Evolutionary conservation across 2,888 invertebrate genomes (phyloP), one percentile per base, ranked within the genome.

Genomic region (Luperina testacea): DNA sequence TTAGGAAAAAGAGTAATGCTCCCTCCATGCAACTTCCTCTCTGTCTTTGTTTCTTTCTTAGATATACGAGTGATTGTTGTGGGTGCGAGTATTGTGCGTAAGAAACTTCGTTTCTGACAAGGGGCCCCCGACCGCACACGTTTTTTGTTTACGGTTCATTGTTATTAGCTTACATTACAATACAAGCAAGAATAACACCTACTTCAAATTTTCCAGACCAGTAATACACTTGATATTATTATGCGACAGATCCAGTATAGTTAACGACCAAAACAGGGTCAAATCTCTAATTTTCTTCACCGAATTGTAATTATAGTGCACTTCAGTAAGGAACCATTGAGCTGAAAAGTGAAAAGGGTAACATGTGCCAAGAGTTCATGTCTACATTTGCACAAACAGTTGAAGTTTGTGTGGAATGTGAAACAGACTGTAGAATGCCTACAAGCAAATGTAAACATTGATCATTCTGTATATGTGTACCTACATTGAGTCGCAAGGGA

Each of bases 241-340:
- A 87, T 97, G 97, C 0, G 97, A 97, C 77, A 98, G 91, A 93
- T 98, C 97, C 77, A 98, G 94, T 73, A 97, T 92, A 1, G 97
- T 97, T 8, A 98, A 95, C 9, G 97, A 97, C 98, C 98, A 98
- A 91, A 97, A 97, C 38, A 92, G 90, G 20, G 93, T 94, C 53
- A 98, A 91, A 92, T 97, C 97, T 68, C 94, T 94, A 82, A 98
- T 97, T 75, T 90, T 89, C 75, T 93, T 94, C 65, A 98, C 96
- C 1, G 95, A 94, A 92, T 98, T 98, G 89, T 95, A 95, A 70
- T 97, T 97, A 82, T 97, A 97, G 94, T 97, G 96, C 2, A 97
- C 97, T 90, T 97, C 97, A 15, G 97, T 97, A 81, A 98, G 93
- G 90, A 97, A 97, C 96, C 97, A 97, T 80, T 97, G 97, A 63